Evolutionary conservation across 2,888 invertebrate species (phyloP), one percentile per base, ranked within the genome.

Genomic region (Zaprionus lineosus): DNA sequence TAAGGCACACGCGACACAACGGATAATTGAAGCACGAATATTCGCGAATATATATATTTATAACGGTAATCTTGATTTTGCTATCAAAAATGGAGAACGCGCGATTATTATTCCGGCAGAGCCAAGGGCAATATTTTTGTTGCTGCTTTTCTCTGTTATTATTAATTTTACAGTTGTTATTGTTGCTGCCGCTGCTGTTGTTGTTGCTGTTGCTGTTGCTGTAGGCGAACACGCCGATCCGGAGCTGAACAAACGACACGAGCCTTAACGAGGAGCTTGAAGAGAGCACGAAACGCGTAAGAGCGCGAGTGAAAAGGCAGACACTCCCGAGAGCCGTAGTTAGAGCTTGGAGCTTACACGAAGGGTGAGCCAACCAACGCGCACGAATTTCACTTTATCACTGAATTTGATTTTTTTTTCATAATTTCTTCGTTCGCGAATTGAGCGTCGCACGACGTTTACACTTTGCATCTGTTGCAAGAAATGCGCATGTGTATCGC

Each of bases 301-400:
- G 40, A 16, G 28, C 15, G 29, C 24, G 36, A 36, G 34, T 18
- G 41, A 21, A 21, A 31, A 26, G n/a, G n/a, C n/a, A 14, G 48
- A 33, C 31, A 12, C 15, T 14, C 29, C 53, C 77, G 77, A 67
- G 74, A 75, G 64, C 65, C 67, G 77, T 60, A 61, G 56, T 58
- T 60, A 47, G 70, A 81, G 65, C 73, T 56, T 71, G 51, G 26
- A 60, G 40, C 56, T 67, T 48, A 65, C 72, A 79, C 77, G 76
- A 79, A 75, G 83, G 63, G 40, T 47, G 41, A 56, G 52, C 75
- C 79, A 79, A 75, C 84, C 82, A 64, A 61, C 84, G 60, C 84
- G 81, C 71, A 82, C 84, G 61, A 78, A 77, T 71, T 74, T 73
- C 82, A 55, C 61, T 77, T 81, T 69, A 84, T 83, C 79, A 84